These are phyloP conservation scores for Xestoiulus laeticollis DNA, from an alignment of 2,888 invertebrate genomes.

Conservation along the genomic window DNA sequence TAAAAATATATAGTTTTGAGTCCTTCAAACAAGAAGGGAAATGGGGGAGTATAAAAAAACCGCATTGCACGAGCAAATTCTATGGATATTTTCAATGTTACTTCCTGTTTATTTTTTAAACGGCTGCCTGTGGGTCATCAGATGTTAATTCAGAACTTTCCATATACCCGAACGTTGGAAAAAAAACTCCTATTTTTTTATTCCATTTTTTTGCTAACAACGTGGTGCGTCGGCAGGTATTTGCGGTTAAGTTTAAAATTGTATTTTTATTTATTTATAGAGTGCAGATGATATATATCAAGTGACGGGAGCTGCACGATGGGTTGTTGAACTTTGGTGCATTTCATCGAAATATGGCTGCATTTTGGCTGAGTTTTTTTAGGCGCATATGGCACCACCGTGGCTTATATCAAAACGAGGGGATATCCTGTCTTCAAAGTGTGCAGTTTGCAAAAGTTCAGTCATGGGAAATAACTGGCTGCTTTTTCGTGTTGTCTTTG, in stretches of 20 bases:
- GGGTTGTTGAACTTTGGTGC: conserved; percentile 34
- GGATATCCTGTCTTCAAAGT: neutral
- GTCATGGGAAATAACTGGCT: neutral
- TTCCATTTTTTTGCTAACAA: neutral
- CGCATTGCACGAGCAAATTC: neutral
- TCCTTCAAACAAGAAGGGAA: too few species aligned
- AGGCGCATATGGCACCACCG: conserved; percentile 8
- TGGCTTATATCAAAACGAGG: conserved; percentile 35
- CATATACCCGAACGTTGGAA: neutral
- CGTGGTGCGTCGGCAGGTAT: conserved; percentile 8
- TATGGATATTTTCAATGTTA: neutral
- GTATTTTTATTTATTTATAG: conserved; percentile 15
- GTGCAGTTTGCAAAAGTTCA: neutral
- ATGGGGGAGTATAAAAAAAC: too few species aligned
- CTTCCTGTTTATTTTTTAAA: neutral
- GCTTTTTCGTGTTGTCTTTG: neutral
- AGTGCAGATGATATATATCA: conserved; percentile 7
- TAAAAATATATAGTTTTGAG: too few species aligned
- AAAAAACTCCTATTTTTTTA: neutral
- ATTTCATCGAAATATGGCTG: conserved; percentile 34
- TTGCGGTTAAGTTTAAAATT: conserved; percentile 5
- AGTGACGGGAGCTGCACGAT: neutral
- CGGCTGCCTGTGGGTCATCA: conserved; percentile 3
- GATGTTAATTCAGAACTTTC: neutral
- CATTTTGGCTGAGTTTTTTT: neutral